Evolutionary conservation across 2,888 invertebrate species (phyloP).

Genomic region (Sussaba pulchella): DNA sequence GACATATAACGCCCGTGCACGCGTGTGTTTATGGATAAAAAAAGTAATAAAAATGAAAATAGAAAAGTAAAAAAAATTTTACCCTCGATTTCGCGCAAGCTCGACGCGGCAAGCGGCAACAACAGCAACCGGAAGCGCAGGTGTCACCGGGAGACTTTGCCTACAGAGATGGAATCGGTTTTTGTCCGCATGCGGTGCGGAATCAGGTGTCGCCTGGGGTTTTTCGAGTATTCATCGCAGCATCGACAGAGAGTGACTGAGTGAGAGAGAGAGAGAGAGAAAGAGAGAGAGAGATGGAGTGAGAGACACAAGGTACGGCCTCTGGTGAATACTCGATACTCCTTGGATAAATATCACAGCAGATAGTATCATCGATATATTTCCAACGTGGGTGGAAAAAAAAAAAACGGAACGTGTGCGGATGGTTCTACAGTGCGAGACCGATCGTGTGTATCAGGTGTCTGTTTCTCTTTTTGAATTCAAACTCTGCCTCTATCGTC

Average conservation of each 20-base stretch:
- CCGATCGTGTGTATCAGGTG: background rate
- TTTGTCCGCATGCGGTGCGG: background rate
- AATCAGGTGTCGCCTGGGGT: slow-evolving; percentile 46
- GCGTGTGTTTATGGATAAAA: background rate
- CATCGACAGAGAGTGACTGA: background rate
- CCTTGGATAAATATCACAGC: slow-evolving; percentile 29
- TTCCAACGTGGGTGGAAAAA: background rate
- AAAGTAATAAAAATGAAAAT: background rate
- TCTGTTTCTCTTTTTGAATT: background rate
- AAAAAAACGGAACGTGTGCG: background rate
- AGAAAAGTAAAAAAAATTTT: no score
- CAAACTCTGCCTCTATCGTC: background rate
- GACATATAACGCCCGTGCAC: no score
- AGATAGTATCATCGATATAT: slow-evolving; percentile 29
- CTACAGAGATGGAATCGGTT: slow-evolving; percentile 9
- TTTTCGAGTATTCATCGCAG: slow-evolving; percentile 45
- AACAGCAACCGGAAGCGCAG: background rate
- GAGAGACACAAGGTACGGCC: background rate
- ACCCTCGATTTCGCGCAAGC: no score
- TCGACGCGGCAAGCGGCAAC: no score
- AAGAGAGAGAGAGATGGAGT: background rate
- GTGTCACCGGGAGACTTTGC: slow-evolving; percentile 1
- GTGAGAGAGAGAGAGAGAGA: background rate
- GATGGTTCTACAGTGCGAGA: background rate
- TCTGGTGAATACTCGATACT: slow-evolving; percentile 24